Percentiles rank a stretch among this genome's conserved stretches.
Evolutionary conservation across 2,113 vertebrate species (phyloP).

Genomic region (Chloroceryle aenea): DNA sequence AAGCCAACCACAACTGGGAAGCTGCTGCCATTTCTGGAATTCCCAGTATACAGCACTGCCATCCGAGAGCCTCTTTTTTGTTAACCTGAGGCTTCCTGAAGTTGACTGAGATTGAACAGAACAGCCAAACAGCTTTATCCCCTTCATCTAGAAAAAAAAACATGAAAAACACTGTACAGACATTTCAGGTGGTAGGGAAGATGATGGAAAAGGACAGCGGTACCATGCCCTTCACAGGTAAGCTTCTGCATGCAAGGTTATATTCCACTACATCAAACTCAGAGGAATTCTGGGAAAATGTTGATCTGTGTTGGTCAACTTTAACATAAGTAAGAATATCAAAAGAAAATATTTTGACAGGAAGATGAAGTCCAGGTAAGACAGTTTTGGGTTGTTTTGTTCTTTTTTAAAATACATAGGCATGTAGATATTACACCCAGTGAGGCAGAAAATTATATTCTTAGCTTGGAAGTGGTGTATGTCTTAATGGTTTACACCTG

Average conservation of each 20-base stretch:
- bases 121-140: neutral
- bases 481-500: neutral
- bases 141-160: neutral
- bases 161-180: neutral
- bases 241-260: neutral
- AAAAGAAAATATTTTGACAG: neutral
- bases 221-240: neutral
- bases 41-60: neutral
- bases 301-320: neutral
- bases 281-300: neutral
- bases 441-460: neutral
- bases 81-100: neutral
- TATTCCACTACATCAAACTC: neutral
- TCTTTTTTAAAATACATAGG: neutral
- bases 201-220: neutral
- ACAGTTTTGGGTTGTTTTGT: neutral
- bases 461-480: neutral
- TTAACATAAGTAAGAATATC: neutral
- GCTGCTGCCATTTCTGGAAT: neutral
- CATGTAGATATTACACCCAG: neutral
- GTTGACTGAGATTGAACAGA: neutral
- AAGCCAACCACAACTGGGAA: slow-evolving; percentile 14
- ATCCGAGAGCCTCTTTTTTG: neutral
- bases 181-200: neutral
- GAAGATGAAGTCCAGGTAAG: neutral